Evolutionary conservation across 2,797 vertebrate species (phyloP).

Genomic region (Takifugu rubripes): DNA sequence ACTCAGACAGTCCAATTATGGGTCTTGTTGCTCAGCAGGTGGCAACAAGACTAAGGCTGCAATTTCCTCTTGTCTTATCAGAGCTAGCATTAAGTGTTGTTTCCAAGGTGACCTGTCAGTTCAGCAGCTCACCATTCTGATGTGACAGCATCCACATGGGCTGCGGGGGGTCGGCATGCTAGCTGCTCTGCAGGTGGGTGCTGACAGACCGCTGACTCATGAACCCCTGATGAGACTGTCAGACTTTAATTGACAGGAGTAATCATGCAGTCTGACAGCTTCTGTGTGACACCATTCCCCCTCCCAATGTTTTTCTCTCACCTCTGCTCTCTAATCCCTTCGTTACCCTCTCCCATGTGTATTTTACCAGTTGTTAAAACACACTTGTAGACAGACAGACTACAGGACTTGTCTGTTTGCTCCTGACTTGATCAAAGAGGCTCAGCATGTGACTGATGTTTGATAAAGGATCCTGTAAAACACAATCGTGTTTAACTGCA

Average conservation of each 20-base stretch:
- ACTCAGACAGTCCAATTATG: not conserved
- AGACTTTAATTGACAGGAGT: slow-evolving; percentile 30
- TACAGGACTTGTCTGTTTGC: slow-evolving; percentile 5
- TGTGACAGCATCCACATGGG: slow-evolving; percentile 19
- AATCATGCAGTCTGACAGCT: slow-evolving; percentile 5
- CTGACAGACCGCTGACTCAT: slow-evolving; percentile 41
- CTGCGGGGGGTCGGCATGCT: slow-evolving; percentile 6
- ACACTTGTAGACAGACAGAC: not conserved
- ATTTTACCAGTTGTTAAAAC: slow-evolving; percentile 1
- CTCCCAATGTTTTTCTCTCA: not conserved
- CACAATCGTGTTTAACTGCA: no score
- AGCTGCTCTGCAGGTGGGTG: slow-evolving; percentile 9
- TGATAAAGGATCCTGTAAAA: no score
- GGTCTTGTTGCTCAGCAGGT: slow-evolving; percentile 7
- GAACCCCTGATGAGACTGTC: slow-evolving; percentile 22
- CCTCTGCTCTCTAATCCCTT: not conserved
- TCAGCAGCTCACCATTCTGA: slow-evolving; percentile 12
- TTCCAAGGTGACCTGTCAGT: slow-evolving; percentile 36
- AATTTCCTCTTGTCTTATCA: slow-evolving; percentile 21
- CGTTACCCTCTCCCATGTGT: not conserved
- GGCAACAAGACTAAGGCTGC: not conserved
- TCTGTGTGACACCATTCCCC: not conserved
- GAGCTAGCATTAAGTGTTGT: slow-evolving; percentile 20
- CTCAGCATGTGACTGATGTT: no score
- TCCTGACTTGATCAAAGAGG: slow-evolving; percentile 9